Evolutionary conservation across 2,797 vertebrate species (phyloP).

Genomic region (Pteronotus mesoamericanus): DNA sequence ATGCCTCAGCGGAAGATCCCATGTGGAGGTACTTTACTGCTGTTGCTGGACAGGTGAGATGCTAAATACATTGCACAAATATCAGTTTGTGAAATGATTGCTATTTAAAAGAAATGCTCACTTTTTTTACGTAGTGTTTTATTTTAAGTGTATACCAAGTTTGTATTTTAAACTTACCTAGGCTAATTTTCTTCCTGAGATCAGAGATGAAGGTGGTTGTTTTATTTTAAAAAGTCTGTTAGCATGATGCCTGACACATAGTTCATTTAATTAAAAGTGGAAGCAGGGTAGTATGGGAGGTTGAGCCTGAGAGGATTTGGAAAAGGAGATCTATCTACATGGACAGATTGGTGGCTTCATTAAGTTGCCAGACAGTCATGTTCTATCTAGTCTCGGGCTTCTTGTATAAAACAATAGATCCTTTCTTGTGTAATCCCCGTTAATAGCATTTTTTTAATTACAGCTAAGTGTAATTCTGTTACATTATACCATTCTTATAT

Average conservation of each 20-base stretch:
- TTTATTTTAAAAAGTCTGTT: background rate
- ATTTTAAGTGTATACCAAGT: constrained; percentile 24
- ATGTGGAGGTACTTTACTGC: constrained; percentile 90
- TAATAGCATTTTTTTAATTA: background rate
- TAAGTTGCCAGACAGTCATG: background rate
- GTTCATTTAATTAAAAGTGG: background rate
- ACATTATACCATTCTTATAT: background rate
- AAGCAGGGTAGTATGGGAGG: background rate
- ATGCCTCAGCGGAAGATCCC: constrained; percentile 82
- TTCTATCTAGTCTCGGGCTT: background rate
- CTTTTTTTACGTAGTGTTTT: background rate
- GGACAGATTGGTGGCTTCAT: background rate
- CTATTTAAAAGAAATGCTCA: constrained; percentile 4
- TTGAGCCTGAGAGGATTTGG: background rate
- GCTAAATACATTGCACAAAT: background rate
- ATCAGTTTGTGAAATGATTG: background rate
- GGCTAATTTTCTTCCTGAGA: background rate
- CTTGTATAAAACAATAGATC: background rate
- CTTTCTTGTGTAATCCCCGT: background rate
- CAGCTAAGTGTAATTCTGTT: background rate
- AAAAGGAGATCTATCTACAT: background rate
- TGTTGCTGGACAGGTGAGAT: constrained; percentile 88
- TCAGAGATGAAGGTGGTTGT: background rate
- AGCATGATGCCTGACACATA: background rate
- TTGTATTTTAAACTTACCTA: background rate